Conservation (phyloP, 37 sponge, comb jelly and placozoan genomes). For the Ianthella basta region DNA sequence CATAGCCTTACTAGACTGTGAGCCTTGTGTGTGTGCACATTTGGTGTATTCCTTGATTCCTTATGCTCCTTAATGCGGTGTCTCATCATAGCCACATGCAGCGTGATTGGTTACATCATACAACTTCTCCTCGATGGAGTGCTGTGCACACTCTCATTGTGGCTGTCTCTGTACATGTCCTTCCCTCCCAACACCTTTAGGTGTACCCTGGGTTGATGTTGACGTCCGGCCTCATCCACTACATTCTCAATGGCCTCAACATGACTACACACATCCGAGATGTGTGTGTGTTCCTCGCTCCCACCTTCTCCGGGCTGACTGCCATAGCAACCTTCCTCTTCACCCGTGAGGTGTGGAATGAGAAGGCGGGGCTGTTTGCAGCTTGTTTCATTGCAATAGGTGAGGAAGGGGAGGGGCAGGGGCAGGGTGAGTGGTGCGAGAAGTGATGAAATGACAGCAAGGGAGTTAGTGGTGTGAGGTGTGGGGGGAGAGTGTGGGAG, state of each 20-base stretch:
- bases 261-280: constrained; percentile 96
- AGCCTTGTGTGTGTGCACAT: background rate
- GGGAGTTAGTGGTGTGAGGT: too few species aligned
- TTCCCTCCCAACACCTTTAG: constrained; percentile 29
- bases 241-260: constrained; percentile 84
- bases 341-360: constrained; percentile 96
- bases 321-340: constrained; percentile 91
- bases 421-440: too few species aligned
- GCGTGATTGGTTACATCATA: too few species aligned
- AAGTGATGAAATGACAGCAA: too few species aligned
- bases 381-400: constrained; percentile 98
- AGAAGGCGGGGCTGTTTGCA: constrained; percentile 94
- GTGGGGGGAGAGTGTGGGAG: too few species aligned
- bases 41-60: too few species aligned
- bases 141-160: too few species aligned
- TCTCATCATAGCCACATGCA: background rate
- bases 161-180: background rate
- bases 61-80: too few species aligned
- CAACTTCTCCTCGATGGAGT: too few species aligned
- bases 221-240: constrained; percentile 96
- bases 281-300: constrained; percentile 99
- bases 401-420: constrained; percentile 40
- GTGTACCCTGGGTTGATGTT: constrained; percentile 99
- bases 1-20: too few species aligned
- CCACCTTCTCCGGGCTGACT: constrained; percentile 91